Evolutionary conservation across 1,140 invertebrate species (phyloP), one percentile per base, ranked within the genome.

Genomic region (Artemia franciscana): DNA sequence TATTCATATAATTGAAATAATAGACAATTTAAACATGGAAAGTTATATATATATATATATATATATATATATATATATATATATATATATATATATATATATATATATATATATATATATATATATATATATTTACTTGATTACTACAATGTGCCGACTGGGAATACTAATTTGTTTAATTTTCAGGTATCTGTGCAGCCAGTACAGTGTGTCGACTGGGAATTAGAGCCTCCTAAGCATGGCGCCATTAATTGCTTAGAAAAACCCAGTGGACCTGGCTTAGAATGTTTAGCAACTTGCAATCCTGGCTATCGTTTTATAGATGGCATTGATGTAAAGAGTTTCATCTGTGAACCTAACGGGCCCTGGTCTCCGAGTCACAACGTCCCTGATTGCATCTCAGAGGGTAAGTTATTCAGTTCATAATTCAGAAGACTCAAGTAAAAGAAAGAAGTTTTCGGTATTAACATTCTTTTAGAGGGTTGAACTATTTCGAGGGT

Each of bases 201-300:
- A 2, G 90, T 90, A 2, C 85, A 87, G 15, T 97, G 92, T 70
- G 89, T 91, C 1, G 85, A 91, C 69, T 94, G 90, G 89, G 90
- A 95, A 71, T 70, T 96, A 2, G 84, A 84, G 71, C 79, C 85
- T 21, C 91, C 92, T 5, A 82, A 84, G 2, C 85, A 93, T 73
- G 91, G 91, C 30, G 84, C 82, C 61, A 75, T 94, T 0, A 90
- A 91, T 68, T 96, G 92, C 69, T 72, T 87, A 12, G 82, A 85
- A 24, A 68, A 67, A 30, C 58, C 60, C 21, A 58, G 59, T 28
- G 81, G 81, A 12, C 65, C 65, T 5, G 86, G 86, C 63, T 78
- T 88, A 26, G 84, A 91, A 62, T 96, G 91, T 70, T 83, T 88
- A 60, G 89, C 90, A 5, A 88, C 88, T 7, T 96, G 92, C 72